Evolutionary conservation across 2,797 vertebrate genomes (phyloP).

Genomic region (Sebastes jordani): DNA sequence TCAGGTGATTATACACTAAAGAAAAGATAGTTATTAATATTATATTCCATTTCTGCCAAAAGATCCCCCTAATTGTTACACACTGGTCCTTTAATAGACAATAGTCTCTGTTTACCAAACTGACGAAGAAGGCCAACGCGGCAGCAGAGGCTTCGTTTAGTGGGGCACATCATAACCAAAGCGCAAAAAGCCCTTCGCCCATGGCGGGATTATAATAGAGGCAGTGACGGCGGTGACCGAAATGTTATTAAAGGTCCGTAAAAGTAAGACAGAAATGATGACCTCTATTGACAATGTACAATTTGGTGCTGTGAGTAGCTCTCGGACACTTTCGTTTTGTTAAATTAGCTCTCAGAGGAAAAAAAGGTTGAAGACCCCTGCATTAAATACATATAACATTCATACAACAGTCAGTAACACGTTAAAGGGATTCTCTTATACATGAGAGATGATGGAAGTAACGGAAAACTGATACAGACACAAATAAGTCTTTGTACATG

Average conservation of each 20-base stretch:
- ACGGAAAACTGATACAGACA: slow-evolving; percentile 51
- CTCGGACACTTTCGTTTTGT: background rate
- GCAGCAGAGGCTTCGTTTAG: background rate
- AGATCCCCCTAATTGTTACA: too few species aligned
- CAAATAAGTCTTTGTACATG: slow-evolving; percentile 46
- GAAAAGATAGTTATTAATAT: background rate
- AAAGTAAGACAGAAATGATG: background rate
- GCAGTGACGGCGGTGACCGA: background rate
- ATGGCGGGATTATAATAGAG: background rate
- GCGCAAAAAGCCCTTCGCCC: background rate
- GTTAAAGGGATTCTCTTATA: slow-evolving; percentile 31
- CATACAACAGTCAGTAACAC: slow-evolving; percentile 43
- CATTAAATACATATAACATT: slow-evolving; percentile 11
- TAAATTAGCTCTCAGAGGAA: background rate
- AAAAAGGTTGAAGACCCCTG: background rate
- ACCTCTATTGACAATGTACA: background rate
- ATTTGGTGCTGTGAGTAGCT: background rate
- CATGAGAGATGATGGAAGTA: slow-evolving; percentile 23
- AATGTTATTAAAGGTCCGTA: background rate
- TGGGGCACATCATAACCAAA: background rate
- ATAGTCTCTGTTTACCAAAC: too few species aligned
- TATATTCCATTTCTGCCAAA: too few species aligned
- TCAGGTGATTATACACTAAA: background rate
- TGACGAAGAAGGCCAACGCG: background rate
- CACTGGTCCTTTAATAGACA: too few species aligned